Evolutionary conservation across 2,888 invertebrate species (phyloP).

Genomic region (Cremastobaeus sp.): DNA sequence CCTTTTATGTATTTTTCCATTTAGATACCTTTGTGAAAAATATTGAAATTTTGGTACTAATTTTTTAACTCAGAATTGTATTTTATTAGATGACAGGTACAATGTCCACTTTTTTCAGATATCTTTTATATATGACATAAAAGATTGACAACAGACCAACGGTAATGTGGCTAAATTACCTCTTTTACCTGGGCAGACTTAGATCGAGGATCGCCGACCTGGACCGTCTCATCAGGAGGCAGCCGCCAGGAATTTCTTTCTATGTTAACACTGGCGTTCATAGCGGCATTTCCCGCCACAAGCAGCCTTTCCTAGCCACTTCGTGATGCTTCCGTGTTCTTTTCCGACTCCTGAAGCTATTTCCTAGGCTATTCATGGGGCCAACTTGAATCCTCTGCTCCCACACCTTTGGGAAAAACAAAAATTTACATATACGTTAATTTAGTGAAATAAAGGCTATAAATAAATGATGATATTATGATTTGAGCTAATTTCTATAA

Average conservation of each 20-base stretch:
- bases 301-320: slow-evolving; percentile 64
- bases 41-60: too few species aligned
- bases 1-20: too few species aligned
- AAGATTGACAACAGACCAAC: slow-evolving; percentile 20
- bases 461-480: too few species aligned
- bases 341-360: slow-evolving; percentile 71
- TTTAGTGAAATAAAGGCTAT: too few species aligned
- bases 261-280: slow-evolving; percentile 93
- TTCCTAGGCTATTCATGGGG: slow-evolving; percentile 78
- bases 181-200: slow-evolving; percentile 84
- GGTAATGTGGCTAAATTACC: slow-evolving; percentile 66
- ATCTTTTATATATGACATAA: not conserved
- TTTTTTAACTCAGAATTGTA: too few species aligned
- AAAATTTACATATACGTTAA: not conserved
- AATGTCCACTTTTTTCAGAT: not conserved
- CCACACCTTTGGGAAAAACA: slow-evolving; percentile 67
- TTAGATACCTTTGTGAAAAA: too few species aligned
- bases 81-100: not conserved
- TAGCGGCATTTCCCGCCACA: slow-evolving; percentile 81
- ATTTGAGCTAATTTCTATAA: too few species aligned
- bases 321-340: slow-evolving; percentile 65
- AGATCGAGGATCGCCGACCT: slow-evolving; percentile 92
- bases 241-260: slow-evolving; percentile 95
- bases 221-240: slow-evolving; percentile 94
- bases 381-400: slow-evolving; percentile 74